Evolutionary conservation across 2,113 vertebrate species (phyloP).

Genomic region (Raja brachyura): DNA sequence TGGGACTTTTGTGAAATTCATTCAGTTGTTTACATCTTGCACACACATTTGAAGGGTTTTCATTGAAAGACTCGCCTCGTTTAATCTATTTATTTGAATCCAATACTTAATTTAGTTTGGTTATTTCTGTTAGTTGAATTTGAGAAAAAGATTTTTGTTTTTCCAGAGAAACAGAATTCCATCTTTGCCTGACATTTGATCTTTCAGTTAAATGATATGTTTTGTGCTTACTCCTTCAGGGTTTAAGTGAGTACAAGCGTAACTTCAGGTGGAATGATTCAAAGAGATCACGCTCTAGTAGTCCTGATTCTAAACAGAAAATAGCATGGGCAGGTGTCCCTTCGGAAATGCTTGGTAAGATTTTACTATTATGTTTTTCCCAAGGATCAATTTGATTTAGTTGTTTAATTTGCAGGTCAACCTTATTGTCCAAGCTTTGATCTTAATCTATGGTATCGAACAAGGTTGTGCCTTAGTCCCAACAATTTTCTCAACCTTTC

Average conservation of each 20-base stretch:
- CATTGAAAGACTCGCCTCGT: neutral
- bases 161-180: neutral
- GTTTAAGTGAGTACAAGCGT: conserved; percentile 67
- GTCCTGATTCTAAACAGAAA: conserved; percentile 47
- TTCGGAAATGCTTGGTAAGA: conserved; percentile 70
- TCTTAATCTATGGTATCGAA: neutral
- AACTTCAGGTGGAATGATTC: conserved; percentile 62
- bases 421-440: neutral
- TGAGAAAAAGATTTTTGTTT: neutral
- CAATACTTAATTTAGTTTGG: neutral
- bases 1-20: neutral
- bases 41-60: neutral
- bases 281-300: conserved; percentile 46
- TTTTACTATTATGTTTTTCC: neutral
- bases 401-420: neutral
- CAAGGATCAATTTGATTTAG: neutral
- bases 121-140: neutral
- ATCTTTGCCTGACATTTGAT: neutral
- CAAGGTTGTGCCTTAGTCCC: neutral
- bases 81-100: neutral
- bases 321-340: conserved; percentile 66
- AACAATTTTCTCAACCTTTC: too few relatives aligned
- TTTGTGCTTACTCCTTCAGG: conserved; percentile 53
- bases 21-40: neutral
- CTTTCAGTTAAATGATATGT: conserved; percentile 18